Conservation (phyloP, 2,888 invertebrate genomes). For the Acholoe squamosa region DNA sequence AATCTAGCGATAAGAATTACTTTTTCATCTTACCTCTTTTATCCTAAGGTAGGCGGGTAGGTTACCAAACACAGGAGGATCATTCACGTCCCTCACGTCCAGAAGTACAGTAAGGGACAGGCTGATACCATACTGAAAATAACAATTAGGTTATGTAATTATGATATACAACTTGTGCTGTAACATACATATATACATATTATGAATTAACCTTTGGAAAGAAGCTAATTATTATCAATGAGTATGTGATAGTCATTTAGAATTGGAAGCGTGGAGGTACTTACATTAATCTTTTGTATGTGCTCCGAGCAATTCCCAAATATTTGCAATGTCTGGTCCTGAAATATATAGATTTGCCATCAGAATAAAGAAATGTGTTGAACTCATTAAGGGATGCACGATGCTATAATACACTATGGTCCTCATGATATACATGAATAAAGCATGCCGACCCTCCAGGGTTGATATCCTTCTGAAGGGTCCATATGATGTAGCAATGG, state of each 20-base stretch:
- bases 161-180: not conserved
- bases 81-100: conserved; percentile 68
- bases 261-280: no score
- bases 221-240: no score
- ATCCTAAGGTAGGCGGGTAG: conserved; percentile 66
- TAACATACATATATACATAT: not conserved
- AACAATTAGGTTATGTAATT: no score
- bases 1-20: no score
- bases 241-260: no score
- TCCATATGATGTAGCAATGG: no score
- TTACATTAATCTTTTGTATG: conserved; percentile 39
- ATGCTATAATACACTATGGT: no score
- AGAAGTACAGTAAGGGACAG: conserved; percentile 56
- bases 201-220: not conserved
- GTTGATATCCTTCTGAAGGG: no score
- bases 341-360: not conserved
- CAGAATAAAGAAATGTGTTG: no score
- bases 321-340: conserved; percentile 41
- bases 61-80: conserved; percentile 70
- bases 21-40: conserved; percentile 66
- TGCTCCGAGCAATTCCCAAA: conserved; percentile 21
- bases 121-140: not conserved
- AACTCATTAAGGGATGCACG: no score
- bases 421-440: no score
- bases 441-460: no score